Conservation (phyloP, 2,113 vertebrate species). For the Abramis brama region DNA sequence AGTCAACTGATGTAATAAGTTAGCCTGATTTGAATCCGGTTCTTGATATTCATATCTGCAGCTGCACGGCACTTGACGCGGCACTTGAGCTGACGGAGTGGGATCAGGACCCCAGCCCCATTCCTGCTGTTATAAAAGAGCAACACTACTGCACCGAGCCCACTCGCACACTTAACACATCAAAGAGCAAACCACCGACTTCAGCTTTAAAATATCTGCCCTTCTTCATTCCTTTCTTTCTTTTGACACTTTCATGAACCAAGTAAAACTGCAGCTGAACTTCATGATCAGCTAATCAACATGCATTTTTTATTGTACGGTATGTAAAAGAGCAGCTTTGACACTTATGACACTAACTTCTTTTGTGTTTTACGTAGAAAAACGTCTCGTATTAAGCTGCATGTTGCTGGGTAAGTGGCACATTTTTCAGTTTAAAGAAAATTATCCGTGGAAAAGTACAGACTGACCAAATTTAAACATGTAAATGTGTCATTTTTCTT, state of each 20-base stretch:
- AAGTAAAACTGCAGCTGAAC: neutral
- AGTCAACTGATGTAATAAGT: neutral
- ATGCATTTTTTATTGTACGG: neutral
- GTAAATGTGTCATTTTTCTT: neutral
- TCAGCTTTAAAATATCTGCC: slow-evolving; percentile 21
- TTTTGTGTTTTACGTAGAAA: neutral
- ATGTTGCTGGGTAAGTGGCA: neutral
- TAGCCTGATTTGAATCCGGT: slow-evolving; percentile 27
- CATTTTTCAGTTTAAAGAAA: neutral
- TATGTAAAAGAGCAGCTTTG: neutral
- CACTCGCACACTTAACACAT: slow-evolving; percentile 38
- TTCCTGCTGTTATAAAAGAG: slow-evolving; percentile 33
- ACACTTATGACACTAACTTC: neutral
- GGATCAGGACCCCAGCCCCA: slow-evolving; percentile 29
- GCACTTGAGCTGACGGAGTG: slow-evolving; percentile 36
- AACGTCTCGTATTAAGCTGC: neutral
- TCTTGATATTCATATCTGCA: slow-evolving; percentile 48
- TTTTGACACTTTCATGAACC: neutral
- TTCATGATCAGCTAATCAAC: neutral
- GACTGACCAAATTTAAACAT: neutral
- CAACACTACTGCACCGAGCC: slow-evolving; percentile 43
- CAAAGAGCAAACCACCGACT: slow-evolving; percentile 41
- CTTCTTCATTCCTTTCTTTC: slow-evolving; percentile 5
- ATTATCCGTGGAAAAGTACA: neutral
- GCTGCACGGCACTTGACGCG: slow-evolving; percentile 42